These are phyloP conservation scores for Drosophila baimaii DNA, from an alignment of 1,140 invertebrate genomes.

Conservation along the genomic window DNA sequence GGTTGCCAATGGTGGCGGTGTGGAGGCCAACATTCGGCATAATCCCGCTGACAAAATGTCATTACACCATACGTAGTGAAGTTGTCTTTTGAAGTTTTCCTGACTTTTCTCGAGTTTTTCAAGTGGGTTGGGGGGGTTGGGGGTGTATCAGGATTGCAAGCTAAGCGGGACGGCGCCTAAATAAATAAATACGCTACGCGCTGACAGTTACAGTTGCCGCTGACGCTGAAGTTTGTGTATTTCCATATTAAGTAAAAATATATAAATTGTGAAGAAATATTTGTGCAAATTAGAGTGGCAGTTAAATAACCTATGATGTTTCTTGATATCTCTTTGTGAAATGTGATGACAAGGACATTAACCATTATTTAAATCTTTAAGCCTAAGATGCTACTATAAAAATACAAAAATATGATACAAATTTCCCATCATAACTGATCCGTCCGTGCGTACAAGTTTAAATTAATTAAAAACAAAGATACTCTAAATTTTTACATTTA, in stretches of 20 bases:
- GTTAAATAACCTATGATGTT: conserved; percentile 1
- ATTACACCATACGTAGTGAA: conserved; percentile 70
- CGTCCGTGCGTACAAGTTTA: no score
- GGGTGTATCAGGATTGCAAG: neutral
- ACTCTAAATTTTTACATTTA: no score
- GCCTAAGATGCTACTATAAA: neutral
- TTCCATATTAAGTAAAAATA: conserved; percentile 19
- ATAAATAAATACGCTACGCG: conserved; percentile 36
- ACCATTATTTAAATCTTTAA: neutral
- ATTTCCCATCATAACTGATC: no score
- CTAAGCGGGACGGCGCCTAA: conserved; percentile 16
- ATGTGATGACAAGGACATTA: neutral
- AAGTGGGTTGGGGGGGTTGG: neutral
- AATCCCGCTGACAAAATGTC: conserved; percentile 76
- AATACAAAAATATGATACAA: neutral
- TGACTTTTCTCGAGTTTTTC: conserved; percentile 43
- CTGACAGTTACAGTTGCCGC: conserved; percentile 19
- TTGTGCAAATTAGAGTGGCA: conserved; percentile 17
- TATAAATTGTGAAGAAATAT: conserved; percentile 32
- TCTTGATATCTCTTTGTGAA: neutral
- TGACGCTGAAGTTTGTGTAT: conserved; percentile 5
- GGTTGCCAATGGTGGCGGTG: neutral
- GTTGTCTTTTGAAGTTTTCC: conserved; percentile 68
- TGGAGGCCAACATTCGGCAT: conserved; percentile 62
- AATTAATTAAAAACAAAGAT: no score